A percentile compares a stretch with the other conserved stretches of the same genome.
These are phyloP conservation scores for Eupithecia dodoneata DNA, from an alignment of 2,888 invertebrate genomes.

Conservation along the genomic window DNA sequence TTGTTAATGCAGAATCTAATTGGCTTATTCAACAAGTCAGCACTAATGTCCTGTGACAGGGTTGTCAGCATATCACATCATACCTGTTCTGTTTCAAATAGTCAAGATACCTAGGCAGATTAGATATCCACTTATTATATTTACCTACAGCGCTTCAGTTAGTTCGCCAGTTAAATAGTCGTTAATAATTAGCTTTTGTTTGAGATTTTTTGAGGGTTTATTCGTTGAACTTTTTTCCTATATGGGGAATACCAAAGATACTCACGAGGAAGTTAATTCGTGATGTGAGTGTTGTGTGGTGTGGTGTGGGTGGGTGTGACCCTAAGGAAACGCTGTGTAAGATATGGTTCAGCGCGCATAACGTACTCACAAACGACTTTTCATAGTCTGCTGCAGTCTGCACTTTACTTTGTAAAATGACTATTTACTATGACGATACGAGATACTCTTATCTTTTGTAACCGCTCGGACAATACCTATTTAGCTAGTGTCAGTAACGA, in stretches of 20 bases:
- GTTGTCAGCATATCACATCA: constrained; percentile 31
- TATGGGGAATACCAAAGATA: constrained; percentile 64
- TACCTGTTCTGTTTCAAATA: neutral
- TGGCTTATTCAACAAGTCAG: constrained; percentile 64
- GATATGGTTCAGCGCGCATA: constrained; percentile 78
- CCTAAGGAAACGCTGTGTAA: constrained; percentile 68
- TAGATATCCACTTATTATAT: neutral
- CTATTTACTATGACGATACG: neutral
- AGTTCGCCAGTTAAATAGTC: neutral
- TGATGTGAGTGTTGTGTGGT: constrained; percentile 38
- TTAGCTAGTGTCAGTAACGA: neutral
- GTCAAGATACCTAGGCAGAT: neutral
- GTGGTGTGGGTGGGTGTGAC: constrained; percentile 30
- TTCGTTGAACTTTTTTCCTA: constrained; percentile 19
- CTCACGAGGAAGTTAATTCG: constrained; percentile 67
- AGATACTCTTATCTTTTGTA: neutral
- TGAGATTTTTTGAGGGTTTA: neutral
- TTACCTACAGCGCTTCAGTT: neutral
- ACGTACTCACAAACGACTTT: constrained; percentile 58
- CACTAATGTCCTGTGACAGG: constrained; percentile 59
- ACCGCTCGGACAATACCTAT: neutral
- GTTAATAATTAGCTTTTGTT: neutral
- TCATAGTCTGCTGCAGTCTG: constrained; percentile 31
- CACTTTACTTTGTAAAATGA: constrained; percentile 29
- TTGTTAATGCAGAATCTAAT: constrained; percentile 70